phyloP scores from a whole-genome alignment of 2,113 vertebrate species.

The Eurystomus gularis region DNA sequence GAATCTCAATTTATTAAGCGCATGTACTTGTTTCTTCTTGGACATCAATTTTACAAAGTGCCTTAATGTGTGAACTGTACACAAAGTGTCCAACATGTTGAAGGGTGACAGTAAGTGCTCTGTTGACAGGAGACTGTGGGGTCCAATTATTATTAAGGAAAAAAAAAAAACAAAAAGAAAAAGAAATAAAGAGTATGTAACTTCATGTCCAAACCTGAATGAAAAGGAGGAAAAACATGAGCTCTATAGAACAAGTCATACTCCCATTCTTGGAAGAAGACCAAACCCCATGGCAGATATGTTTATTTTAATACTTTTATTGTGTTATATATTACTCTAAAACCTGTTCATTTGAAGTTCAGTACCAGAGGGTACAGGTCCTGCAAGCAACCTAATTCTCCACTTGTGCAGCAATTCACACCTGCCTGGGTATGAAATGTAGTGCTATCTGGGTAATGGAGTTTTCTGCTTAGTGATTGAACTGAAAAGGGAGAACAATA shows the following conservation, averaged over 20 bases:
- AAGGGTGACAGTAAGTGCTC: slow-evolving; percentile 43
- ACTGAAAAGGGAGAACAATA: background rate
- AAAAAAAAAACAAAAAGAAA: background rate
- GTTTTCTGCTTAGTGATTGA: background rate
- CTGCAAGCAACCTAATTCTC: background rate
- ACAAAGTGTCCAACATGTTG: background rate
- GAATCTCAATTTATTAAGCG: slow-evolving; percentile 61
- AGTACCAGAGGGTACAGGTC: slow-evolving; percentile 5
- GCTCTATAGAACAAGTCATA: background rate
- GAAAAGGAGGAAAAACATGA: background rate
- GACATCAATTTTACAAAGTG: slow-evolving; percentile 42
- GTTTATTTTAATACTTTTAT: slow-evolving; percentile 48
- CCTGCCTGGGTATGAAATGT: background rate
- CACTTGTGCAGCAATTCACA: background rate
- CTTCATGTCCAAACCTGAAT: slow-evolving; percentile 57
- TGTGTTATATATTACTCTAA: background rate
- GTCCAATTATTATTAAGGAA: slow-evolving; percentile 9
- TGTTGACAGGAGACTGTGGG: slow-evolving; percentile 59
- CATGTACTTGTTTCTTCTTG: background rate
- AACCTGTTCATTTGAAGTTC: background rate
- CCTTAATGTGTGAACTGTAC: slow-evolving; percentile 18
- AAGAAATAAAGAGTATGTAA: background rate
- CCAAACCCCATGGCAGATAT: slow-evolving; percentile 22
- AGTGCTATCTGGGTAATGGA: background rate
- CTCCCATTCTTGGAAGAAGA: background rate